Conservation (phyloP, 2,888 invertebrate species). For the Lydus trimaculatus region DNA sequence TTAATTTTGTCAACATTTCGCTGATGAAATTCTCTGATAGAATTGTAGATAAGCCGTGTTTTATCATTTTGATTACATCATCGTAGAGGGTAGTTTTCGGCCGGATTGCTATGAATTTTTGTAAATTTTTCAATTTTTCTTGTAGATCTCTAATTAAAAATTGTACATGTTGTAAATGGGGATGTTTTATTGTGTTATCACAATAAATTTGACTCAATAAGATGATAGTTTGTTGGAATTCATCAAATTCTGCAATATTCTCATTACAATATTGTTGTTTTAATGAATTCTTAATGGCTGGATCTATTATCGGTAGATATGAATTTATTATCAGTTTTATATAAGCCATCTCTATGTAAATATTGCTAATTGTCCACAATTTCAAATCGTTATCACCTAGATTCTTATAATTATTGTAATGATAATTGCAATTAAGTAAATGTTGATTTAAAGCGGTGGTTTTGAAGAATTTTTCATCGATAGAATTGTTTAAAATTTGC, state of each 20-base stretch:
- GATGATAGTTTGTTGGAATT: conserved; percentile 66
- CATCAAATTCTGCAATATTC: conserved; percentile 70
- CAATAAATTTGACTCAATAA: conserved; percentile 62
- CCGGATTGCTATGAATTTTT: conserved; percentile 65
- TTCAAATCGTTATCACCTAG: conserved; percentile 20
- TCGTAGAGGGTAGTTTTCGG: conserved; percentile 64
- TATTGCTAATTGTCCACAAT: conserved; percentile 44
- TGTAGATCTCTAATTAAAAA: conserved; percentile 54
- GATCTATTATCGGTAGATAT: conserved; percentile 79
- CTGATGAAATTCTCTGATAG: conserved; percentile 37
- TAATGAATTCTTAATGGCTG: conserved; percentile 78
- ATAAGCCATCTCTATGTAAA: conserved; percentile 62
- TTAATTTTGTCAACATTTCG: conserved; percentile 31
- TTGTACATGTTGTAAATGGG: conserved; percentile 58
- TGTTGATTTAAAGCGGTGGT: conserved; percentile 27
- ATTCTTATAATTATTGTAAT: conserved; percentile 22
- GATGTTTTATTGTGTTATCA: conserved; percentile 55
- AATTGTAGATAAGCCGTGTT: conserved; percentile 45
- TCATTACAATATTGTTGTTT: conserved; percentile 75
- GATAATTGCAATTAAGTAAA: conserved; percentile 24
- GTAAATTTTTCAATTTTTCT: conserved; percentile 54
- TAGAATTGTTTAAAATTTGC: conserved; percentile 13
- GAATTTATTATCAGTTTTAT: conserved; percentile 67
- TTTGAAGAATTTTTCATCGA: neutral
- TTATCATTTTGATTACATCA: conserved; percentile 64